phyloP scores from a whole-genome alignment of 2,797 vertebrate species.

The Synanceia verrucosa region DNA sequence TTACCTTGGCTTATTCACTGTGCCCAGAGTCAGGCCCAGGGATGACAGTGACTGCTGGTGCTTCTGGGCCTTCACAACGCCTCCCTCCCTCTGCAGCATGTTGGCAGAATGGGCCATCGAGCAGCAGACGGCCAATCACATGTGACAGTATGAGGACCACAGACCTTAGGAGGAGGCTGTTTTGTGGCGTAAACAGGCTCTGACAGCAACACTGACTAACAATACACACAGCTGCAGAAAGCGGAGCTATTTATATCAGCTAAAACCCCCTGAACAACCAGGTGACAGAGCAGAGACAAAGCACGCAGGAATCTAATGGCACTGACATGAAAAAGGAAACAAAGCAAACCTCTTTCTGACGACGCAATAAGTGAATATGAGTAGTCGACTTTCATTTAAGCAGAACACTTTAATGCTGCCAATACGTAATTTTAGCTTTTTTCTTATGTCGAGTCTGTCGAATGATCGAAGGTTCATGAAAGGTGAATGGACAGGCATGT shows the following conservation, averaged over 20 bases:
- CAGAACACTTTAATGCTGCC: conserved; percentile 38
- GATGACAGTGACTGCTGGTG: conserved; percentile 68
- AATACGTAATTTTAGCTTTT: conserved; percentile 41
- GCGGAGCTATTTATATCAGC: conserved; percentile 78
- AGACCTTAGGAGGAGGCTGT: conserved; percentile 73
- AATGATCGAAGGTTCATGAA: conserved; percentile 72
- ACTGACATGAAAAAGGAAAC: conserved; percentile 58
- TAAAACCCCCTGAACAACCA: conserved; percentile 49
- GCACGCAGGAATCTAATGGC: conserved; percentile 51
- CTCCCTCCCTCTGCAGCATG: conserved; percentile 46
- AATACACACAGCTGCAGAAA: conserved; percentile 69
- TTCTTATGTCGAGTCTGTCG: conserved; percentile 8
- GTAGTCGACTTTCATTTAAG: conserved; percentile 53
- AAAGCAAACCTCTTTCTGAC: conserved; percentile 65
- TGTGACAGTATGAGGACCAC: conserved; percentile 81
- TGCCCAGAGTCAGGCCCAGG: conserved; percentile 61
- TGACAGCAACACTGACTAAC: conserved; percentile 80
- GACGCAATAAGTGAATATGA: conserved; percentile 52
- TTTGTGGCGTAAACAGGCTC: conserved; percentile 76
- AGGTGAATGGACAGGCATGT: conserved; percentile 50
- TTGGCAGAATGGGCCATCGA: conserved; percentile 70
- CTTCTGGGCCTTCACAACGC: conserved; percentile 50
- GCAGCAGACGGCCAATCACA: conserved; percentile 68
- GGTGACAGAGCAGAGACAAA: conserved; percentile 71
- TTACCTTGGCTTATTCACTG: conserved; percentile 64